A percentile compares a stretch with the other conserved stretches of the same genome.
phyloP scores from a whole-genome alignment of 2,797 vertebrate genomes.

The Huso huso region DNA sequence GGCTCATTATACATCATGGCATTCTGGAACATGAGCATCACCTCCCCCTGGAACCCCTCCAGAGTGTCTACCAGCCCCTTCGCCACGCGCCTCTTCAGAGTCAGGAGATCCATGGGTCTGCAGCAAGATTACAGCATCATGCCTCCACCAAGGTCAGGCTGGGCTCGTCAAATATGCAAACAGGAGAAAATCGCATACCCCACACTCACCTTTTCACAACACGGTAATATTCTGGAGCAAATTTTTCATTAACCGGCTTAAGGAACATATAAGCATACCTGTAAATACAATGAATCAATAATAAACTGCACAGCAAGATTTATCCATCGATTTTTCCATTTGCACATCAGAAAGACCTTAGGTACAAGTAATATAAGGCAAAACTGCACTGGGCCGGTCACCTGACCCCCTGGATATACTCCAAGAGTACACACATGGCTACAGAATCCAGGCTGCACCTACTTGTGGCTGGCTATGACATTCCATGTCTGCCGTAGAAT shows the following conservation, averaged over 20 bases:
- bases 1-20: constrained; percentile 92
- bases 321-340: too few relatives aligned
- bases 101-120: constrained; percentile 88
- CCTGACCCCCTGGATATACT: too few relatives aligned
- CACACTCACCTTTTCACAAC: constrained; percentile 89
- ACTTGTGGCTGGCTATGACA: too few relatives aligned
- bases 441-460: too few relatives aligned
- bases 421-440: too few relatives aligned
- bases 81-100: constrained; percentile 82
- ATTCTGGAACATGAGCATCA: constrained; percentile 96
- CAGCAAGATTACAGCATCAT: constrained; percentile 14
- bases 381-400: too few relatives aligned
- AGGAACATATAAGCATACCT: constrained; percentile 78
- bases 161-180: background rate
- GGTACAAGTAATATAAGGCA: too few relatives aligned
- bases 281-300: background rate
- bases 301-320: too few relatives aligned
- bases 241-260: constrained; percentile 86
- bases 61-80: constrained; percentile 76
- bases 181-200: background rate
- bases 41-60: constrained; percentile 83
- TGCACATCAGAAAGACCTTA: too few relatives aligned
- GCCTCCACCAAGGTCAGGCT: background rate
- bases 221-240: constrained; percentile 87
- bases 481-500: too few relatives aligned